Base-by-base conservation (phyloP, 2,888 invertebrate species). In the Crossocerus cetratus region DNA sequence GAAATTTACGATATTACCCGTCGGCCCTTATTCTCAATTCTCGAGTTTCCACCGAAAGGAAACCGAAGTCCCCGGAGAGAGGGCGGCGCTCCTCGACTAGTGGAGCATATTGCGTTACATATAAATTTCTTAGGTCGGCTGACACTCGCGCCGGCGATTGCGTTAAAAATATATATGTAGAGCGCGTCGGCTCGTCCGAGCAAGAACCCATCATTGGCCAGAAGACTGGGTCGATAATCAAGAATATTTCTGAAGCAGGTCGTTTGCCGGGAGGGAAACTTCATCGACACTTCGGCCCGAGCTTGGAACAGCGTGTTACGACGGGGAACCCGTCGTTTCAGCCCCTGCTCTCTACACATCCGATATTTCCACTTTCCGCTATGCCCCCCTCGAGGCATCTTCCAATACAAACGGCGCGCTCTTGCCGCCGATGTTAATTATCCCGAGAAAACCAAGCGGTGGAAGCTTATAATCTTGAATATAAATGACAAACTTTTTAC, bases 351-450 rank as follows among this genome's bases (percentile, higher is more conserved):
- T 8, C 5, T 32, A 32, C 8, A 32, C 32, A 32, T 32, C 32
- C 32, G 8, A 32, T 32, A 32, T 32, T 3, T 32, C 11, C 32
- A 32, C 32, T 32, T 8, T 32, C 32, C 32, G 11, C 32, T 32
- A 32, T 32, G 32, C 1, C 32, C 1, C 32, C 32, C 8, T 32
- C 3, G 32, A 11, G 32, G 1, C 32, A 32, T 11, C 32, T 32
- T 32, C 32, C 32, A 32, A 4, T 32, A 32, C 32, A 32, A 32
- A n/a, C n/a, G 8, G 32, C 32, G 11, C 32, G 5, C 3, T n/a
- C n/a, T 5, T 42, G 16, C 42, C 56, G 56, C 5, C 32, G 22
- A 49, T 32, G 32, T 42, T 60, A 69, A 65, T 60, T 18, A 16
- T 22, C 13, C 20, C 11, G 32, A 21, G 60, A 45, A 11, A 45